Evolutionary conservation across 2,888 invertebrate genomes (phyloP), one percentile per base, ranked within the genome.

Genomic region (Thysanoteuthis rhombus): DNA sequence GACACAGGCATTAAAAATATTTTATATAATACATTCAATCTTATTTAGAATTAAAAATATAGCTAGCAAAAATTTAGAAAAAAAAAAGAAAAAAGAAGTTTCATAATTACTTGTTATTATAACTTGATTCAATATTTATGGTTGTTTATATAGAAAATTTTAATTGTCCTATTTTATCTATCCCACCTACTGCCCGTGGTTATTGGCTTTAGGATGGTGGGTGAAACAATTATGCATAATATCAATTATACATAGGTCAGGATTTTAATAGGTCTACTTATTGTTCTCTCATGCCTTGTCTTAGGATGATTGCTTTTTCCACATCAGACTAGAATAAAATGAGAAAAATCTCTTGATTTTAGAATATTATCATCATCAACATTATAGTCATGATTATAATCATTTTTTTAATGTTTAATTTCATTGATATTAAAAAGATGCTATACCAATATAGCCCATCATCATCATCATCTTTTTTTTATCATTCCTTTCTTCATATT

Each of bases 401-500:
- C 12, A 75, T n/a, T 75, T 75, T 75, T n/a, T 75, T 75, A n/a
- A 75, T 75, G 36, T 75, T n/a, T 75, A 75, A 75, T 75, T 75
- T 12, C n/a, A 75, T 75, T 36, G 4, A 75, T 75, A 75, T 75
- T 75, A 75, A 75, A 75, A 75, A 36, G 75, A 75, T 75, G 75
- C n/a, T 42, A 39, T 89, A 89, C 45, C n/a, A 92, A 75, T 75
- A n/a, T 75, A 75, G 75, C n/a, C 25, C 75, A 75, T 75, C 75
- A 75, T 36, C n/a, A 75, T 93, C n/a, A 93, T 45, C n/a, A n/a
- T n/a, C n/a, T n/a, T n/a, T 28, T 75, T 42, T 75, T 93, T 16
- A 16, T 89, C 93, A 58, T 93, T 45, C 28, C 36, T 42, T 28
- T 89, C 89, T 28, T 93, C 89, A 38, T 89, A 75, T 38, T 93